Evolutionary conservation across 1,140 invertebrate genomes (phyloP), one percentile per base, ranked within the genome.

Genomic region (Augochlora pura): DNA sequence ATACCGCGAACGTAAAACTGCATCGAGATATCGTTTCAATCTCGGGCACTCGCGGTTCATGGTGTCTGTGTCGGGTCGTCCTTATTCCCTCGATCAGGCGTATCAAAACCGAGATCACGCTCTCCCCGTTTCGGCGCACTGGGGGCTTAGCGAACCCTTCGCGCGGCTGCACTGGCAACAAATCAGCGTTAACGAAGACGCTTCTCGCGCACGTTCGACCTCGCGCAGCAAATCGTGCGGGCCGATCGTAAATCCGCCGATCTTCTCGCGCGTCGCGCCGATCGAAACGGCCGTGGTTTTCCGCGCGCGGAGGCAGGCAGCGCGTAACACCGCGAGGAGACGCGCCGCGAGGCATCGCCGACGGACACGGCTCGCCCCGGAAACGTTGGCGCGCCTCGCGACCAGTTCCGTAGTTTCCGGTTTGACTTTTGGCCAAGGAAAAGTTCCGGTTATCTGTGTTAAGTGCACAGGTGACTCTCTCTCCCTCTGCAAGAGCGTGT

Each of bases 161-260:
- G 14, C 42, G 42, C 42, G 14, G 42, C 16, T 21, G 16, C 52
- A 67, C 77, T 74, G 77, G 70, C 77, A 74, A 79, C 77, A 74
- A 79, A 74, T 74, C 71, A 38, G n/a, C 25, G 46, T 73, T 79
- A 38, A 67, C 52, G 39, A 66, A 49, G 6, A 21, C 6, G 10
- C 5, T 38, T 32, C 32, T 54, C 14, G 18, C 32, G 23, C 18
- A 59, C 57, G 57, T 59, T 59, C n/a, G 57, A 25, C 32, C 32
- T 32, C 32, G 32, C 42, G 2, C 32, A 49, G 59, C 59, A 38
- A 21, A 79, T 73, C 25, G 60, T 8, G 46, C 27, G 23, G 38
- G 1, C 52, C 52, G n/a, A 2, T 14, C 63, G 39, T 66, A 65
- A 79, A 79, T 49, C 64, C 39, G 7, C 60, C 27, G 67, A 79